Conservation (phyloP, 23 tunicate species). For the Botrylloides violaceus region DNA sequence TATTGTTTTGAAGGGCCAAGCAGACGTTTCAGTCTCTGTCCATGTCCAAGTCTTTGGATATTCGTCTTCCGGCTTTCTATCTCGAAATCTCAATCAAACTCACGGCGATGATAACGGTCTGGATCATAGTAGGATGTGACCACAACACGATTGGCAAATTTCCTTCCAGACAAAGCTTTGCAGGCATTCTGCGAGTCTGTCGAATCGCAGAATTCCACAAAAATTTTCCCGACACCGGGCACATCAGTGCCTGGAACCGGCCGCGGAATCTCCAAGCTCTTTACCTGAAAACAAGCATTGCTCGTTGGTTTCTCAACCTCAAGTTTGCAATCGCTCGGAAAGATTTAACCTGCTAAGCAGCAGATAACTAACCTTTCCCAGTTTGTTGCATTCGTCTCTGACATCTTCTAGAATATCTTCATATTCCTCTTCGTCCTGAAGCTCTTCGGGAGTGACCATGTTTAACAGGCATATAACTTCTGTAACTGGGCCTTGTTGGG, state of each 20-base stretch:
- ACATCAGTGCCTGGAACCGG: slow-evolving; percentile 73
- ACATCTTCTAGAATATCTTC: slow-evolving; percentile 97
- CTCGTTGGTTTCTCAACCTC: neutral
- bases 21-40: no score
- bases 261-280: slow-evolving; percentile 89
- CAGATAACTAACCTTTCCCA: slow-evolving; percentile 66
- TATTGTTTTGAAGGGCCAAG: no score
- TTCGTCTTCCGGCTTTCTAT: no score
- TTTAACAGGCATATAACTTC: slow-evolving; percentile 80
- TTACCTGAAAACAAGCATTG: slow-evolving; percentile 23
- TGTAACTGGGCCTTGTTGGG: slow-evolving; percentile 73
- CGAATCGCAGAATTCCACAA: slow-evolving; percentile 69
- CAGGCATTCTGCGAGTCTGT: slow-evolving; percentile 70
- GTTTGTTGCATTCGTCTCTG: slow-evolving; percentile 88
- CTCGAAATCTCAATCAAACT: slow-evolving; percentile 41
- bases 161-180: slow-evolving; percentile 87
- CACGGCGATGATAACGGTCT: slow-evolving; percentile 81
- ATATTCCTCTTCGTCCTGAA: slow-evolving; percentile 87
- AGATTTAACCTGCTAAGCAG: neutral
- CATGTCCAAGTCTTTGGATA: no score
- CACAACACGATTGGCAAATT: slow-evolving; percentile 90
- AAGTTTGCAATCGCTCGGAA: neutral
- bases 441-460: slow-evolving; percentile 74
- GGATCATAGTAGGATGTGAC: slow-evolving; percentile 95
- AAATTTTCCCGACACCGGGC: slow-evolving; percentile 92